Conservation (phyloP, 2,888 invertebrate genomes). For the Thalpophila matura region DNA sequence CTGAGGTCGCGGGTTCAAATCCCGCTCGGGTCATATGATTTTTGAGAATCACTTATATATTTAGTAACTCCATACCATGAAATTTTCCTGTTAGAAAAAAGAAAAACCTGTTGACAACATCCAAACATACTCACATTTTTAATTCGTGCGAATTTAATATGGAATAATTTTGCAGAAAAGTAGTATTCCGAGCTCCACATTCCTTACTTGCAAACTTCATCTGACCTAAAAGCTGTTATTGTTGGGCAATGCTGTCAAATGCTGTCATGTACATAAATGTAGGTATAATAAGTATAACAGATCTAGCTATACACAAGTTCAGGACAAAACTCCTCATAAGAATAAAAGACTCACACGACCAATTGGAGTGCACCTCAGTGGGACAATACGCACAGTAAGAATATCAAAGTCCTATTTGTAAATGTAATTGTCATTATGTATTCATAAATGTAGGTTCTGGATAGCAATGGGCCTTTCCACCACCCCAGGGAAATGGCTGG, state of each 20-base stretch:
- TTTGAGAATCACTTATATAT: no score
- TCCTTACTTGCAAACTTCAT: not conserved
- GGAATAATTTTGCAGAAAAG: not conserved
- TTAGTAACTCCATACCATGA: no score
- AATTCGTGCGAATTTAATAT: not conserved
- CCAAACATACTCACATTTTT: not conserved
- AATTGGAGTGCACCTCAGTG: slow-evolving; percentile 50
- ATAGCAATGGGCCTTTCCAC: slow-evolving; percentile 44
- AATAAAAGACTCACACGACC: slow-evolving; percentile 36
- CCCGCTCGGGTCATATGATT: no score
- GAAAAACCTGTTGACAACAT: not conserved
- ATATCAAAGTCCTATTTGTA: slow-evolving; percentile 61
- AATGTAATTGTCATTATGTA: slow-evolving; percentile 68
- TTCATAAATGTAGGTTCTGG: slow-evolving; percentile 64
- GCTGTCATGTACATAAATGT: not conserved
- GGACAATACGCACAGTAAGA: slow-evolving; percentile 54
- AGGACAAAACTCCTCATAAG: slow-evolving; percentile 23
- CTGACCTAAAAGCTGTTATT: slow-evolving; percentile 30
- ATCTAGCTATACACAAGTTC: slow-evolving; percentile 3
- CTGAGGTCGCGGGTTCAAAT: no score
- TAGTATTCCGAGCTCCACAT: not conserved
- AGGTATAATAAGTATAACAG: not conserved
- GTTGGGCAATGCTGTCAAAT: not conserved
- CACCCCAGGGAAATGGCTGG: slow-evolving; percentile 47
- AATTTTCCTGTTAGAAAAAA: no score